Evolutionary conservation across 2,113 vertebrate genomes (phyloP).

Genomic region (Ictidomys tridecemlineatus): DNA sequence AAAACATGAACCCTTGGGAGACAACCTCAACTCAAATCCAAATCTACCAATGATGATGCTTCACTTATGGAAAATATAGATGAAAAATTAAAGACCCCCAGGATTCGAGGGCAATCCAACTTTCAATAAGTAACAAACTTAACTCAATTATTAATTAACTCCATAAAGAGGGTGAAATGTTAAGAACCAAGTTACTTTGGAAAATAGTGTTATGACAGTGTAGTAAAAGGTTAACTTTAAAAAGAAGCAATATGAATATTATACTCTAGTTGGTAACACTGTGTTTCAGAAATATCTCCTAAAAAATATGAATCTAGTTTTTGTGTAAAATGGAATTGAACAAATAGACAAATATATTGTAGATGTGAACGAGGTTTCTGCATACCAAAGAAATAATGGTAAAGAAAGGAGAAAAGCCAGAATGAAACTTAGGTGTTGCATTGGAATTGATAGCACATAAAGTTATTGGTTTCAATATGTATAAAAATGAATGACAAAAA

Average conservation of each 20-base stretch:
- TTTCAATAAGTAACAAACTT: not conserved
- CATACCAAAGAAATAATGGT: not conserved
- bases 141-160: not conserved
- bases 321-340: not conserved
- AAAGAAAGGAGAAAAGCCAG: not conserved
- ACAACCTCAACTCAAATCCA: not conserved
- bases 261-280: not conserved
- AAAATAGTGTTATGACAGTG: not conserved
- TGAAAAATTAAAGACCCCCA: not conserved
- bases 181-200: not conserved
- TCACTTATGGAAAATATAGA: not conserved
- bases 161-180: not conserved
- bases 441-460: not conserved
- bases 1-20: not conserved
- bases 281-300: not conserved
- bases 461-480: not conserved
- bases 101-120: not conserved
- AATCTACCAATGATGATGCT: not conserved
- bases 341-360: not conserved
- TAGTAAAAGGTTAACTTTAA: not conserved
- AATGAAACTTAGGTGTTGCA: not conserved
- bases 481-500: not conserved
- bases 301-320: not conserved
- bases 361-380: not conserved
- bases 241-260: not conserved